Evolutionary conservation across 1,140 invertebrate species (phyloP), one percentile per base, ranked within the genome.

Genomic region (Drosophila sp.): DNA sequence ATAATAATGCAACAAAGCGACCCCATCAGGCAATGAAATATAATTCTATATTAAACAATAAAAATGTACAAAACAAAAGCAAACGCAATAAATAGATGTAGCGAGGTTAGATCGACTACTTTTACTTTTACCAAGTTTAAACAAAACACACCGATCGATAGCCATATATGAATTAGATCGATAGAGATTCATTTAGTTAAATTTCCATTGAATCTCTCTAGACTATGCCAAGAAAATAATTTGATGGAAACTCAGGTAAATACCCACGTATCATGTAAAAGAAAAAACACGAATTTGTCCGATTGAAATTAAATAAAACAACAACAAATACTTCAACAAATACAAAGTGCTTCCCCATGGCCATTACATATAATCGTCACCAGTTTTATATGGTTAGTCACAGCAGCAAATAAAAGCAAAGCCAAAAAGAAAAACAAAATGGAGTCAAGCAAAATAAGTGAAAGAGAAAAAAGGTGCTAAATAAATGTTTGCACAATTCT

Each of bases 401-500:
- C 7, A 50, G 44, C 23, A 50, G 6, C 33, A 47, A 25, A 25
- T 17, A 50, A 50, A 7, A 35, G 33, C 33, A 35, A 35, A 1
- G 17, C 17, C 10, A 55, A 55, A 55, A 30, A 10, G 29, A 27
- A 55, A 55, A 10, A 55, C 11, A 41, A 23, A n/a, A 6, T 30
- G 4, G 2, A 30, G 30, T 1, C 40, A 41, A 4, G n/a, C 3
- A 3, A n/a, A 61, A 4, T 2, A 11, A 58, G 56, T 23, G 56
- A 58, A 7, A 35, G 7, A 23, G 32, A 60, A 55, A 55, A 71
- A 66, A 64, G 63, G 60, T 70, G 69, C 40, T 67, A 80, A 72
- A 76, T 79, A 79, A 79, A 80, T 79, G 68, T 60, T 85, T 79
- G 76, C 76, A 80, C 72, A 87, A 90, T 75, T 84, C 84, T 87